Percentiles rank a stretch among this genome's conserved stretches.
phyloP scores from a whole-genome alignment of 2,888 invertebrate species.

The Hyppa rectilinea region DNA sequence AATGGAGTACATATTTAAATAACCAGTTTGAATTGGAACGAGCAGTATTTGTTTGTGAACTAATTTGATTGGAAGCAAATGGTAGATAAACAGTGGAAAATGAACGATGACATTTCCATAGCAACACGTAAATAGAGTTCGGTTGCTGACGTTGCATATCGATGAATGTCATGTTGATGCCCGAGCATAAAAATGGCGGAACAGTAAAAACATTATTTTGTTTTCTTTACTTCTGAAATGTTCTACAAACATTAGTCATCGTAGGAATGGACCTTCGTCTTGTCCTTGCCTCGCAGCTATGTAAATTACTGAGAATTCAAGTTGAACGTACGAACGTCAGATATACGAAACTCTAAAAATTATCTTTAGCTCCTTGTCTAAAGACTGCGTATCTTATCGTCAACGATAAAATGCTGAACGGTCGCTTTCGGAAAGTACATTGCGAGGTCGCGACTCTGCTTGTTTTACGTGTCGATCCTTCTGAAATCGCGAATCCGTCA shows the following conservation, averaged over 20 bases:
- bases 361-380: slow-evolving; percentile 81
- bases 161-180: slow-evolving; percentile 1
- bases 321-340: slow-evolving; percentile 84
- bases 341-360: slow-evolving; percentile 75
- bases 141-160: slow-evolving; percentile 17
- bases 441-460: slow-evolving; percentile 71
- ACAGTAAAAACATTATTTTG: slow-evolving; percentile 6
- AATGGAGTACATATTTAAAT: slow-evolving; percentile 30
- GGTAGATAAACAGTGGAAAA: slow-evolving; percentile 40
- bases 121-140: slow-evolving; percentile 4
- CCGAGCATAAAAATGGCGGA: not conserved
- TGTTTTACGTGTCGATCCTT: slow-evolving; percentile 67
- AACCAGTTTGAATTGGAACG: slow-evolving; percentile 35
- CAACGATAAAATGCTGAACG: slow-evolving; percentile 71
- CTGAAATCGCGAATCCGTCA: not conserved
- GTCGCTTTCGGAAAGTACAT: slow-evolving; percentile 72
- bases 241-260: slow-evolving; percentile 44
- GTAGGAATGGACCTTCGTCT: slow-evolving; percentile 46
- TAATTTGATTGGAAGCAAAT: slow-evolving; percentile 45
- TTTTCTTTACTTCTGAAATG: slow-evolving; percentile 19
- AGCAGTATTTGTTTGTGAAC: slow-evolving; percentile 40
- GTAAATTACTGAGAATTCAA: slow-evolving; percentile 78
- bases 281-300: slow-evolving; percentile 72
- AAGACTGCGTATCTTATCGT: slow-evolving; percentile 79
- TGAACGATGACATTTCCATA: slow-evolving; percentile 34